These are phyloP conservation scores for Andrena marginata DNA, from an alignment of 2,888 invertebrate genomes.

Conservation along the genomic window DNA sequence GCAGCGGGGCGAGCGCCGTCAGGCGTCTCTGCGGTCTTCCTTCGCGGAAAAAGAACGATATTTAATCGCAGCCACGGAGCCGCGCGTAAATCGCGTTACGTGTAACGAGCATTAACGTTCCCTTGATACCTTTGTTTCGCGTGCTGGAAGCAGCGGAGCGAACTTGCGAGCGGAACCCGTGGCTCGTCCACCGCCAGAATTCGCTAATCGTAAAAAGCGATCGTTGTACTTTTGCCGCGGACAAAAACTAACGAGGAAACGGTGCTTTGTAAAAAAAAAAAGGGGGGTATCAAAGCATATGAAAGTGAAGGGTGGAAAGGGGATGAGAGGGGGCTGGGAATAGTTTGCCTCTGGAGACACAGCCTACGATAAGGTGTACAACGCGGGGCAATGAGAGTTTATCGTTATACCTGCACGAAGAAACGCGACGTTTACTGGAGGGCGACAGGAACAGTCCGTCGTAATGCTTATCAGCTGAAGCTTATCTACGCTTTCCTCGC, in stretches of 20 bases:
- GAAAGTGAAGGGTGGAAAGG: background rate
- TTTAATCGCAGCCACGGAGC: slow-evolving; percentile 15
- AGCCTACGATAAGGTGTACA: slow-evolving; percentile 35
- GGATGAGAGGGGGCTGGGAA: background rate
- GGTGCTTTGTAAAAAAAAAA: background rate
- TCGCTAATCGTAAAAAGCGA: background rate
- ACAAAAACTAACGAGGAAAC: background rate
- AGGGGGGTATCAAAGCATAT: background rate
- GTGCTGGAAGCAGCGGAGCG: too few relatives aligned
- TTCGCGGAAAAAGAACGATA: background rate
- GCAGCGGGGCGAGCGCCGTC: background rate
- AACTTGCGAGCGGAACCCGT: background rate
- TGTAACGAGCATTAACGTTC: slow-evolving; percentile 14
- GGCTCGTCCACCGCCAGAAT: background rate
- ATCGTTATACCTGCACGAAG: slow-evolving; percentile 48
- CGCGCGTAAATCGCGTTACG: slow-evolving; percentile 28
- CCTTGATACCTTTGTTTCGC: slow-evolving; percentile 27
- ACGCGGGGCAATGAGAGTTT: slow-evolving; percentile 36
- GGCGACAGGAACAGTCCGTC: slow-evolving; percentile 30
- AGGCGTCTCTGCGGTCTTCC: background rate
- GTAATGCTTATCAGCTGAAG: slow-evolving; percentile 33
- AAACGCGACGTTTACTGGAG: slow-evolving; percentile 44
- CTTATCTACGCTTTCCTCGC: slow-evolving; percentile 45
- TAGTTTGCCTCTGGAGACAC: slow-evolving; percentile 10
- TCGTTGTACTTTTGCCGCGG: background rate